Base-by-base conservation (phyloP, 2,113 vertebrate genomes). In the Ahaetulla prasina region DNA sequence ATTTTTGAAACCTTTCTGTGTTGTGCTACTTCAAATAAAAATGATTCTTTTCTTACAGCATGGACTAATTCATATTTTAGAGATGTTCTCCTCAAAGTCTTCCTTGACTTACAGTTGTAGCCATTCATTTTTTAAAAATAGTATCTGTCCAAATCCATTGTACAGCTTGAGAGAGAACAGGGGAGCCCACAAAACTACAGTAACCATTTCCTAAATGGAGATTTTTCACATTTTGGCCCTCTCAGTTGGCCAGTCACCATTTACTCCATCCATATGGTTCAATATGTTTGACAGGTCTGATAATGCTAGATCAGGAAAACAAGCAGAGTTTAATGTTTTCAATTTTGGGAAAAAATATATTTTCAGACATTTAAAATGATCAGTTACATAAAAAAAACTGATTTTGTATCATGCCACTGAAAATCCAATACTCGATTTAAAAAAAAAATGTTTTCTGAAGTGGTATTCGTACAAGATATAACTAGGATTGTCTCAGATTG, bases 71-170 rank as follows among this genome's bases (percentile, higher is more conserved):
- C 45, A 14, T 49, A 25, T 85, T 18, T 50, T 39, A 30, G 57
- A 52, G 87, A 84, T 52, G 8, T 23, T 85, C 52, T 90, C 30
- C 0, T 60, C 90, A 47, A 80, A 35, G 74, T 88, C 80, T 95
- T 88, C 52, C 88, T 45, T 94, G 93, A 92, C 49, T 92, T 63
- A n/a, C 88, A 10, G 18, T 16, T 94, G 94, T 94, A 92, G 35
- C 85, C n/a, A 86, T 94, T 2, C 2, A 30, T 92, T 94, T 95
- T 95, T 95, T 95, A 93, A 95, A 94, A 93, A 22, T n/a, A 20
- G 68, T 27, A 93, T 91, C 85, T 27, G 80, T 74, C 45, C 23
- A 52, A 92, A 30, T 25, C 35, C 68, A 49, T 80, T 49, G 50
- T 47, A 85, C 30, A 93, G 52, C 80, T 85, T 20, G 30, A 89